Base-by-base conservation (phyloP, 2,888 invertebrate genomes). In the Xiphydria camelus region DNA sequence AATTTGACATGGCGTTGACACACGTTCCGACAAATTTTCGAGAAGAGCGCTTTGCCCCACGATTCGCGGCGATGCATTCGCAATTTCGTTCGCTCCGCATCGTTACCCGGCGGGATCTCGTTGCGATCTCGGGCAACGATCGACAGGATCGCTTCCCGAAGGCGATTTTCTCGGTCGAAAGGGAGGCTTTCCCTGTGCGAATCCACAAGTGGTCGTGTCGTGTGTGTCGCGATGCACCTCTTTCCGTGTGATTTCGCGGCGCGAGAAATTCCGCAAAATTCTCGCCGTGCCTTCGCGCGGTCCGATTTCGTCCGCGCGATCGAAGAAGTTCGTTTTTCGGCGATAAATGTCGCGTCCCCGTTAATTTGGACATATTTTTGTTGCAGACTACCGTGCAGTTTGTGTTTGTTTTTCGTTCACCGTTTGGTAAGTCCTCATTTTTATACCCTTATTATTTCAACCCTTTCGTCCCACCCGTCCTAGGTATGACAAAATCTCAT, bases 121-220 rank as follows among this genome's bases (percentile, higher is more conserved):
- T n/a, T n/a, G n/a, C n/a, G n/a, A n/a, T n/a, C n/a, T n/a, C n/a
- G n/a, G n/a, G n/a, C n/a, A n/a, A n/a, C n/a, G n/a, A n/a, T n/a
- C n/a, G n/a, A n/a, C n/a, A n/a, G n/a, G n/a, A n/a, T n/a, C n/a
- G n/a, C n/a, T n/a, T n/a, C n/a, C n/a, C n/a, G n/a, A n/a, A n/a
- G n/a, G n/a, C n/a, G n/a, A n/a, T n/a, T n/a, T n/a, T n/a, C n/a
- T n/a, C n/a, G n/a, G n/a, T n/a, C n/a, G n/a, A n/a, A n/a, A n/a
- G n/a, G n/a, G n/a, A n/a, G n/a, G n/a, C n/a, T 15, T 29, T 29
- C 12, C 29, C 29, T 15, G 29, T 15, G 29, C 29, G 15, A 45
- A 68, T 66, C 70, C 67, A 70, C 70, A 70, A 70, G 70, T 70
- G 70, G 70, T 70, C 67, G 64, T 57, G 45, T 49, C 33, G 4